phyloP scores from a whole-genome alignment of 2,888 invertebrate species.

The Fragum whitleyi region DNA sequence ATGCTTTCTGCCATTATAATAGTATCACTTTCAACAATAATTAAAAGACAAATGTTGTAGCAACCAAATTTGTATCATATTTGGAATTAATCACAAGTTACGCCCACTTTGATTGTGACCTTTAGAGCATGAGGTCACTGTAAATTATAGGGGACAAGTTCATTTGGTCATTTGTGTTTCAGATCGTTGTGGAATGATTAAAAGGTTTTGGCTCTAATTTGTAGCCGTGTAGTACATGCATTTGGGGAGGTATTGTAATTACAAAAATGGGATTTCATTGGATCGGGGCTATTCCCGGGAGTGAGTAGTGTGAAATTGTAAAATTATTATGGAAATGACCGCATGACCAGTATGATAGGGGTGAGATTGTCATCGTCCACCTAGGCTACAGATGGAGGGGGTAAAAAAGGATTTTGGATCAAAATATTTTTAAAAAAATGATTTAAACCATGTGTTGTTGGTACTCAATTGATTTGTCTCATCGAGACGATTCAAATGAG shows the following conservation, averaged over 20 bases:
- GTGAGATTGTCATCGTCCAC: conserved; percentile 19
- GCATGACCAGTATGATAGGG: conserved; percentile 9
- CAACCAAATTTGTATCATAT: conserved; percentile 4
- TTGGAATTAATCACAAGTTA: not conserved
- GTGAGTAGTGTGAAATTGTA: conserved; percentile 45
- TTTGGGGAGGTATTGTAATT: conserved; percentile 45
- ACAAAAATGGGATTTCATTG: conserved; percentile 50
- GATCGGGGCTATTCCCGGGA: conserved; percentile 42
- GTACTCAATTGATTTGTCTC: no score
- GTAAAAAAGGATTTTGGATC: no score
- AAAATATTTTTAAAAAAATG: no score
- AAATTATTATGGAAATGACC: conserved; percentile 61
- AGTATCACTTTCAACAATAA: no score
- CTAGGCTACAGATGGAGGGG: no score
- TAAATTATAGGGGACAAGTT: conserved; percentile 23
- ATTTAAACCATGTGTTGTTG: no score
- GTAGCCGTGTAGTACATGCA: conserved; percentile 51
- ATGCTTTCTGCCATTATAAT: no score
- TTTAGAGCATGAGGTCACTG: conserved; percentile 13
- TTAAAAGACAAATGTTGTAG: no score
- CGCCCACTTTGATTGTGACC: conserved; percentile 1
- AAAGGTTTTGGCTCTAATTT: conserved; percentile 42
- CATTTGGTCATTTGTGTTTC: conserved; percentile 28
- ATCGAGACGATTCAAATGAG: no score
- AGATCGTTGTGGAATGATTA: conserved; percentile 23